These are phyloP conservation scores for Setophaga coronata DNA, from an alignment of 2,113 vertebrate species.

Conservation along the genomic window DNA sequence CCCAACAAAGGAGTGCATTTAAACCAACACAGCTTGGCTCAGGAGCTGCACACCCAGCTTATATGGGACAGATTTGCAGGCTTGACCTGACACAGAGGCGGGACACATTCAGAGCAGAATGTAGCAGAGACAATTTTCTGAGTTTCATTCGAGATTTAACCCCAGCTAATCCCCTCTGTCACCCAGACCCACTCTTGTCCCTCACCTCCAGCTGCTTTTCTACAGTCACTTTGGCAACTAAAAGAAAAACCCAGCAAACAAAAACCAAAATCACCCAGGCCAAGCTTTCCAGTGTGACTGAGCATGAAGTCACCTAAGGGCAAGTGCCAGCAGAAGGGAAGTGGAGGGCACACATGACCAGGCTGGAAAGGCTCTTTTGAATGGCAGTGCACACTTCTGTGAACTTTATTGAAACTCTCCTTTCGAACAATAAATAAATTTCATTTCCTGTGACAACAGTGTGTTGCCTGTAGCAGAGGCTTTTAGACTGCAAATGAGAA, in stretches of 20 bases:
- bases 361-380: neutral
- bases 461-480: neutral
- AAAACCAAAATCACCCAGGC: neutral
- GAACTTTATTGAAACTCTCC: neutral
- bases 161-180: neutral
- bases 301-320: neutral
- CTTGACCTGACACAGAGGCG: neutral
- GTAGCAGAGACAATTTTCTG: neutral
- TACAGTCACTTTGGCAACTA: neutral
- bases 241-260: neutral
- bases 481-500: neutral
- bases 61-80: neutral
- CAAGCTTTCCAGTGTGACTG: neutral
- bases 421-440: neutral
- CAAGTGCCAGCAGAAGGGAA: neutral
- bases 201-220: neutral
- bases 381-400: neutral
- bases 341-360: neutral
- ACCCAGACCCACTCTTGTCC: neutral
- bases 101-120: neutral
- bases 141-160: neutral
- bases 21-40: neutral
- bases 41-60: neutral
- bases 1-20: neutral
- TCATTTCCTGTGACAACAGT: neutral